phyloP scores from a whole-genome alignment of 2,113 vertebrate species.

The Anser brachyrhynchus region DNA sequence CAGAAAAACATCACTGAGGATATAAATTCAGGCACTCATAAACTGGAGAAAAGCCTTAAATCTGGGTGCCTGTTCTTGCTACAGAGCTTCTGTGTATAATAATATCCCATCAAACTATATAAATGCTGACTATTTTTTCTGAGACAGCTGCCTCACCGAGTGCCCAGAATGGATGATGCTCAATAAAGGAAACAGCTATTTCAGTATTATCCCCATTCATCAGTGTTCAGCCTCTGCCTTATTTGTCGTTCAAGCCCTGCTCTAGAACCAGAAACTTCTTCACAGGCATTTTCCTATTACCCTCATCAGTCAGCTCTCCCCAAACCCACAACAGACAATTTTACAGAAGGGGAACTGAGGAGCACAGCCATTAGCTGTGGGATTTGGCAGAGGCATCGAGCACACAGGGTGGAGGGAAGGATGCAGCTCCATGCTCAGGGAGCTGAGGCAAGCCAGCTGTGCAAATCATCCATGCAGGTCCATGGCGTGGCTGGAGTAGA shows the following conservation, averaged over 20 bases:
- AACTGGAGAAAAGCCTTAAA: not conserved
- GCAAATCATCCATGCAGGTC: not conserved
- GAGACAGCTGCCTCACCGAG: not conserved
- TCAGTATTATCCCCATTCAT: not conserved
- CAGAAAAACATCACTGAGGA: not conserved
- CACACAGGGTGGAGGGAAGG: not conserved
- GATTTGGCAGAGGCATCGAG: not conserved
- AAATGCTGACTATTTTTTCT: not conserved
- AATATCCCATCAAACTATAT: not conserved
- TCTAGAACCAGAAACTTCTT: not conserved
- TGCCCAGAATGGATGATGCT: not conserved
- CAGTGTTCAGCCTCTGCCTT: not conserved
- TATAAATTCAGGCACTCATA: not conserved
- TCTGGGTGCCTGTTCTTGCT: not conserved
- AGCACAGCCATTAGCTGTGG: not conserved
- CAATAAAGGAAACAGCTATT: not conserved
- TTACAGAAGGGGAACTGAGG: not conserved
- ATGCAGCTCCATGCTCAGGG: rapidly evolving
- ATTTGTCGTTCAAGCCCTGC: not conserved
- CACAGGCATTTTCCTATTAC: not conserved
- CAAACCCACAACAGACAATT: not conserved
- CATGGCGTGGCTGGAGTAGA: rapidly evolving
- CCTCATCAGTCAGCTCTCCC: not conserved
- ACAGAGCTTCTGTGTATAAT: not conserved
- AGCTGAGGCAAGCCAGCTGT: rapidly evolving